Evolutionary conservation across 2,888 invertebrate species (phyloP).

Genomic region (Tenthredo amoena): DNA sequence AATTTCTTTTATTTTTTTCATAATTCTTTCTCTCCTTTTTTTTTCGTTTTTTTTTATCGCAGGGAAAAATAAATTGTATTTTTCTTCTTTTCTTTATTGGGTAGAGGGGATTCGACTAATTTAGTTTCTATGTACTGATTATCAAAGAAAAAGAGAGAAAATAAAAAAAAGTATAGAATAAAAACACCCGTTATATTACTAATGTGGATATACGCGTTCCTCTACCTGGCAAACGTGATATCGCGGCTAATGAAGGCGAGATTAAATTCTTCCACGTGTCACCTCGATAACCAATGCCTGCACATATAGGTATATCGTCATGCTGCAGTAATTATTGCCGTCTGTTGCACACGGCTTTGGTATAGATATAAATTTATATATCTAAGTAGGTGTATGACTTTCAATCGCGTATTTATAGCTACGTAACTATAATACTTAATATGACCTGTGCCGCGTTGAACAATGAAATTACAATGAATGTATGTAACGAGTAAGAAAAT

Average conservation of each 20-base stretch:
- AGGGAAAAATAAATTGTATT: background rate
- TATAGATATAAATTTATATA: background rate
- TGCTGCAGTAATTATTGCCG: background rate
- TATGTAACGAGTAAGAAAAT: background rate
- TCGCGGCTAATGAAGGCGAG: slow-evolving; percentile 49
- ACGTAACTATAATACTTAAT: background rate
- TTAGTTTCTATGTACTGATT: background rate
- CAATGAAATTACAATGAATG: background rate
- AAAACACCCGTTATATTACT: background rate
- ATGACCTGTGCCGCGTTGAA: background rate
- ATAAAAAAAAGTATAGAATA: background rate
- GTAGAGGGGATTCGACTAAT: no score
- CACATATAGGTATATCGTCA: background rate
- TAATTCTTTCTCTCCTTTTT: background rate
- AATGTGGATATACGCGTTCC: background rate
- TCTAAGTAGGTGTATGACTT: background rate
- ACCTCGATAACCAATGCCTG: slow-evolving; percentile 54
- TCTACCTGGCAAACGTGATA: slow-evolving; percentile 32
- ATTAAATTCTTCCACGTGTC: slow-evolving; percentile 58
- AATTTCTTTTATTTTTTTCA: background rate
- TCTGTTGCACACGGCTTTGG: background rate
- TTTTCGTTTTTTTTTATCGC: background rate
- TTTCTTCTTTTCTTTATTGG: background rate
- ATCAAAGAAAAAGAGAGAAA: background rate
- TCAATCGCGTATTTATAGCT: background rate